Base-by-base conservation (phyloP, 2,888 invertebrate species). In the Selenia dentaria region DNA sequence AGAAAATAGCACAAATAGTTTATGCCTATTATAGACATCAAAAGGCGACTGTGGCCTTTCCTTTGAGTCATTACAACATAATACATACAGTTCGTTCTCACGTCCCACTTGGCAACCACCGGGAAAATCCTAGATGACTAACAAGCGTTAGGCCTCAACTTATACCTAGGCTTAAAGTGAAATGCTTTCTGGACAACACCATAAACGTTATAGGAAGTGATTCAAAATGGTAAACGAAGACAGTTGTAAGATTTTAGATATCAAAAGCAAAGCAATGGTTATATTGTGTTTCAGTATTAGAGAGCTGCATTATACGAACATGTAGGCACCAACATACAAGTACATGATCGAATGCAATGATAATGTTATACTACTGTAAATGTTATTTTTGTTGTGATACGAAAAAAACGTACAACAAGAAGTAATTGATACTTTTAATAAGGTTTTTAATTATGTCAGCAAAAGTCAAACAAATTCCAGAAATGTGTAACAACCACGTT, bases 161-260 rank as follows among this genome's bases (percentile, higher is more conserved):
- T 58, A 34, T 13, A 24, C 20, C 26, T 39, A 18, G 24, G 24
- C 18, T 54, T 58, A 55, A 56, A 66, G 73, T 64, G 79, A 81
- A 77, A 79, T 71, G 75, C 64, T 74, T 73, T 67, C 71, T 53
- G 57, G 64, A 56, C 49, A 54, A 62, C 47, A 42, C 79, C 75
- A 62, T 76, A 75, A 67, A 71, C 51, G 48, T 55, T 45, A 37
- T 43, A 64, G 74, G 71, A 72, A 71, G 68, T 66, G 58, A 65
- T 62, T 43, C 44, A 49, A 54, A 49, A 46, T 43, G 38, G 38
- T 39, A 26, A 45, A 38, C 32, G 28, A 36, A 57, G 62, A 63
- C 68, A 69, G 68, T 71, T 74, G 66, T 62, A 51, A 63, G 67
- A 72, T 76, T 61, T 64, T 59, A 48, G 50, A 29, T 48, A 57